Evolutionary conservation across 2,113 vertebrate species (phyloP).

Genomic region (Puffinus mauretanicus): DNA sequence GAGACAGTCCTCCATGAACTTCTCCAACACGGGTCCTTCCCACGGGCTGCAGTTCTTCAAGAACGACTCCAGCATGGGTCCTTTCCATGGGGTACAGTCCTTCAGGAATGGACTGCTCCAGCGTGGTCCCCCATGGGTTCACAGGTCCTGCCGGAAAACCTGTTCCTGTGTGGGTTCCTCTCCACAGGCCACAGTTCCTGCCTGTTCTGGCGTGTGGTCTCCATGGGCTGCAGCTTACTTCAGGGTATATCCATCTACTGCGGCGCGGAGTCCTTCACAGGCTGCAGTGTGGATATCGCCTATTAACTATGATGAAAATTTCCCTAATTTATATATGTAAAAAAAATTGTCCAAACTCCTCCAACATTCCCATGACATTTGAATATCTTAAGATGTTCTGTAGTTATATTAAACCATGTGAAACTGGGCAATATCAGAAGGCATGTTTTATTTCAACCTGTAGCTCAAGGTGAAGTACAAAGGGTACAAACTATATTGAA

Average conservation of each 20-base stretch:
- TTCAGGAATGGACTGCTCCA: neutral
- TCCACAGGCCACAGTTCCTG: neutral
- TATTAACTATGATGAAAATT: neutral
- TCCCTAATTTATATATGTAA: neutral
- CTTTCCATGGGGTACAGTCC: accelerated
- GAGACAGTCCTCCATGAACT: neutral
- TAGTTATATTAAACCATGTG: neutral
- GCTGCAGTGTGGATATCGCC: neutral
- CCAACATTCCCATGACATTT: neutral
- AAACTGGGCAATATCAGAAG: neutral
- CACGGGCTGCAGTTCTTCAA: neutral
- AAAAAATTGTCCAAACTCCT: neutral
- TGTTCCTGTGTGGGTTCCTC: neutral
- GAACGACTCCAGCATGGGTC: neutral
- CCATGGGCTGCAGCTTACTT: neutral
- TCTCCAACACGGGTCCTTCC: neutral
- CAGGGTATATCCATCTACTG: neutral
- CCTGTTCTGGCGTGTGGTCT: accelerated
- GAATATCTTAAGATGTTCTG: neutral
- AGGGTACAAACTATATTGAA: neutral
- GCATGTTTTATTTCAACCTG: neutral
- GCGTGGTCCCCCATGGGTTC: accelerated
- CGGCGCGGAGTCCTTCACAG: neutral
- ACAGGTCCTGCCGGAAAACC: neutral
- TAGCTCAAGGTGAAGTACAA: neutral